phyloP scores from a whole-genome alignment of 2,888 invertebrate genomes.

The Epistrophella euchroma region DNA sequence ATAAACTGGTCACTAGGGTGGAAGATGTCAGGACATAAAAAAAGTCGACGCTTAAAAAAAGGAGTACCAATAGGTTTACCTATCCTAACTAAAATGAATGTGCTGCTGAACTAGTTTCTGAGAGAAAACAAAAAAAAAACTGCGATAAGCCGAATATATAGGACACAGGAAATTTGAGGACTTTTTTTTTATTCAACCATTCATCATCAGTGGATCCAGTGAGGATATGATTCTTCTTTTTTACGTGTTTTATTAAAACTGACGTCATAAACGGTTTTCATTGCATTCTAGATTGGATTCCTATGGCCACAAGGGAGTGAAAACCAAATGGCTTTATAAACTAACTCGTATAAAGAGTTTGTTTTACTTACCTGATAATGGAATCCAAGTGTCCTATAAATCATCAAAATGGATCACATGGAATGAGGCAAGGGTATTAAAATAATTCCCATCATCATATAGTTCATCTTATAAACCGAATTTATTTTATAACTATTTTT shows the following conservation, averaged over 20 bases:
- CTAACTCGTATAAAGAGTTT: too few relatives aligned
- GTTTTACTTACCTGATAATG: neutral
- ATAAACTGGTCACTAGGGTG: conserved; percentile 58
- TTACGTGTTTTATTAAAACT: neutral
- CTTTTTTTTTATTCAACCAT: conserved; percentile 20
- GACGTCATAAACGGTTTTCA: conserved; percentile 27
- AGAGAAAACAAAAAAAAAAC: neutral
- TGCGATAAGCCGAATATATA: conserved; percentile 8
- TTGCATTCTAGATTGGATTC: conserved; percentile 33
- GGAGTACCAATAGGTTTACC: neutral
- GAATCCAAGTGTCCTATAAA: neutral
- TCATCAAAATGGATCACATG: neutral
- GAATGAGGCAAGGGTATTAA: neutral
- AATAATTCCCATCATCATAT: neutral
- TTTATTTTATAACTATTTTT: conserved; percentile 1
- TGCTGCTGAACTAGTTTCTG: conserved; percentile 25
- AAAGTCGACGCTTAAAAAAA: conserved; percentile 28
- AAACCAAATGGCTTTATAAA: neutral
- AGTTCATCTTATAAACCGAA: neutral
- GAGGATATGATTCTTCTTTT: neutral
- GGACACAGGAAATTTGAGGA: conserved; percentile 47
- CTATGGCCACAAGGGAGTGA: conserved; percentile 5
- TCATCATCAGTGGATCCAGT: neutral
- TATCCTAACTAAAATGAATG: conserved; percentile 13
- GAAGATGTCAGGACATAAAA: conserved; percentile 39